These are phyloP conservation scores for Capitella teleta DNA, from an alignment of 1,140 invertebrate genomes.

Conservation along the genomic window DNA sequence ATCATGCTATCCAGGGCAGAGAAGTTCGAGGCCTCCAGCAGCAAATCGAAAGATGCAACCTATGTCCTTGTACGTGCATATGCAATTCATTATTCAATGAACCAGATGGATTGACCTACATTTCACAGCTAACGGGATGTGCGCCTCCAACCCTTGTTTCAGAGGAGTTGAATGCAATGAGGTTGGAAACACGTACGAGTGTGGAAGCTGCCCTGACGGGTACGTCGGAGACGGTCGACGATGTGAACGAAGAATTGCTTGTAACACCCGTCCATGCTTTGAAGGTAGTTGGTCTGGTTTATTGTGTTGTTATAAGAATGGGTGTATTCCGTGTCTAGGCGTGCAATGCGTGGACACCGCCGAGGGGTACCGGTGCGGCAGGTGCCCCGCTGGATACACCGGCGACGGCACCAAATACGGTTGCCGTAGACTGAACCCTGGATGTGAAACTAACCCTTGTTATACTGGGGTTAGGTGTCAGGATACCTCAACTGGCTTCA, in stretches of 20 bases:
- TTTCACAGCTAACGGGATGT: too few species aligned
- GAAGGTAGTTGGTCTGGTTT: slow-evolving; percentile 45
- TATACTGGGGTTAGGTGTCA: slow-evolving; percentile 65
- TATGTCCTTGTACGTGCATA: too few species aligned
- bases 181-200: slow-evolving; percentile 25
- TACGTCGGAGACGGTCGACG: slow-evolving; percentile 14
- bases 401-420: slow-evolving; percentile 47
- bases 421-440: slow-evolving; percentile 46
- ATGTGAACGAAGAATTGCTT: slow-evolving; percentile 54
- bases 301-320: too few species aligned
- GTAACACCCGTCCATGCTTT: slow-evolving; percentile 56
- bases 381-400: background rate
- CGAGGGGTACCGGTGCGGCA: slow-evolving; percentile 35
- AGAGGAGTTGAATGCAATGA: slow-evolving; percentile 36
- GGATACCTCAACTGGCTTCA: slow-evolving; percentile 49
- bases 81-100: too few species aligned
- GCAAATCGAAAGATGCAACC: too few species aligned
- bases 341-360: slow-evolving; percentile 63
- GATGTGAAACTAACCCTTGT: slow-evolving; percentile 67
- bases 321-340: slow-evolving; percentile 45
- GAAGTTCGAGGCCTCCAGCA: too few species aligned
- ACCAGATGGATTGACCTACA: too few species aligned
- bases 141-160: too few species aligned
- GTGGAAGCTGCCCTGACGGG: slow-evolving; percentile 30
- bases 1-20: too few species aligned